A percentile compares a stretch with the other conserved stretches of the same genome.
phyloP scores from a whole-genome alignment of 2,113 vertebrate species.

The Cynopterus brachyotis region DNA sequence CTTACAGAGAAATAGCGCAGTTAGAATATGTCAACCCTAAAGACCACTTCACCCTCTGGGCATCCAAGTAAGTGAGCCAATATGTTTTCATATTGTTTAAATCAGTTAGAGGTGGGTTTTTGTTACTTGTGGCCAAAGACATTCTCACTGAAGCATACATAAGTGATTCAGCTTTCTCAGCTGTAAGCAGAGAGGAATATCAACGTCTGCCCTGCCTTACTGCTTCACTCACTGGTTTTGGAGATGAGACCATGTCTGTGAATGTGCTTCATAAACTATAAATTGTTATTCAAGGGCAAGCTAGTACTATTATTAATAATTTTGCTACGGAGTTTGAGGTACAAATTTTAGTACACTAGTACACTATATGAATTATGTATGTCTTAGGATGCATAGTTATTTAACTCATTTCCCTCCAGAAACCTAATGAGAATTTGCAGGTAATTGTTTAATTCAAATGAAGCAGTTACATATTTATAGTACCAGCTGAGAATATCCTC shows the following conservation, averaged over 20 bases:
- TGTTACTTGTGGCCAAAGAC: conserved; percentile 6
- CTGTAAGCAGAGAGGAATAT: background rate
- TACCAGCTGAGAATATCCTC: background rate
- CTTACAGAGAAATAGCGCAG: background rate
- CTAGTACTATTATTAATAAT: background rate
- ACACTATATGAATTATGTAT: background rate
- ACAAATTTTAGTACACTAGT: conserved; percentile 12
- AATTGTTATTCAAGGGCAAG: background rate
- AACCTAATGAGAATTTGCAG: background rate
- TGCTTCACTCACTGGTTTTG: background rate
- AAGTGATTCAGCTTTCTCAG: background rate
- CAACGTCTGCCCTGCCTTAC: background rate
- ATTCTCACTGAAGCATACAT: background rate
- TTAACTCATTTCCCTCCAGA: background rate
- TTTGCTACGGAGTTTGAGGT: background rate
- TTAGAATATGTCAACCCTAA: background rate
- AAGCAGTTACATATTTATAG: background rate
- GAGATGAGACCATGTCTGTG: background rate
- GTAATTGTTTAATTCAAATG: background rate
- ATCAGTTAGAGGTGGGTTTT: background rate
- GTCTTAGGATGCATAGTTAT: background rate
- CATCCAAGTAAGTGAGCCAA: background rate
- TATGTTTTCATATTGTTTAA: background rate
- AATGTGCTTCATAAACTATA: background rate
- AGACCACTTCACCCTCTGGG: background rate